phyloP scores from a whole-genome alignment of 1,140 invertebrate species.

The Orchestia grillus region DNA sequence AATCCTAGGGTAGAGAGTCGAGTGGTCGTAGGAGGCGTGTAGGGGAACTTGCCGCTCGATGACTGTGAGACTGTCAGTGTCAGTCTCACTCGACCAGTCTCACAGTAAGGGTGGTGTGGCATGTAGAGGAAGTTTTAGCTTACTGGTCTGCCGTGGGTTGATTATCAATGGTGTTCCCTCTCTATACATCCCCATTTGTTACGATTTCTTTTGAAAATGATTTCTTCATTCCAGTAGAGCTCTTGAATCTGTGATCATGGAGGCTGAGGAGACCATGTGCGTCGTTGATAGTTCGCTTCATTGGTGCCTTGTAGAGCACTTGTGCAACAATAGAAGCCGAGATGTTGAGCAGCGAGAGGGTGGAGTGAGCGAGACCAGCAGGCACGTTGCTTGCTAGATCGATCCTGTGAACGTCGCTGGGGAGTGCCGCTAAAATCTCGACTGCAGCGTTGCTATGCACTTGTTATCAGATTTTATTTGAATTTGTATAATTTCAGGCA shows the following conservation, averaged over 20 bases:
- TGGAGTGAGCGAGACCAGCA: conserved; percentile 29
- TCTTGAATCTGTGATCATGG: neutral
- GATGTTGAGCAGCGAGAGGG: conserved; percentile 42
- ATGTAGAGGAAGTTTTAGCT: neutral
- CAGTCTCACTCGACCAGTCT: neutral
- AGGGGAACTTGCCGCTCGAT: neutral
- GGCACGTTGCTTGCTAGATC: conserved; percentile 53
- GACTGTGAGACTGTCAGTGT: neutral
- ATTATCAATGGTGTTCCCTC: neutral
- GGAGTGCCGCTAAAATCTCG: conserved; percentile 45
- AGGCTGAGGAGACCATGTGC: neutral
- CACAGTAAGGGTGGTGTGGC: neutral
- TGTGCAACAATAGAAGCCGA: conserved; percentile 48
- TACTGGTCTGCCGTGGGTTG: neutral
- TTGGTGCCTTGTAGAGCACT: conserved; percentile 50
- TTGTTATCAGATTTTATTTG: neutral
- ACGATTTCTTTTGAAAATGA: neutral
- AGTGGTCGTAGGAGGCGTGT: neutral
- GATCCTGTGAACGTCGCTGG: neutral
- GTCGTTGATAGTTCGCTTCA: neutral
- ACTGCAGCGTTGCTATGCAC: conserved; percentile 12
- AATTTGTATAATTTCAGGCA: neutral
- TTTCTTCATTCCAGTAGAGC: neutral
- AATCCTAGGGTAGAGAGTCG: neutral
- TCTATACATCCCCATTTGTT: neutral